Conservation (phyloP, 2,888 invertebrate genomes). For the Nomada flava region DNA sequence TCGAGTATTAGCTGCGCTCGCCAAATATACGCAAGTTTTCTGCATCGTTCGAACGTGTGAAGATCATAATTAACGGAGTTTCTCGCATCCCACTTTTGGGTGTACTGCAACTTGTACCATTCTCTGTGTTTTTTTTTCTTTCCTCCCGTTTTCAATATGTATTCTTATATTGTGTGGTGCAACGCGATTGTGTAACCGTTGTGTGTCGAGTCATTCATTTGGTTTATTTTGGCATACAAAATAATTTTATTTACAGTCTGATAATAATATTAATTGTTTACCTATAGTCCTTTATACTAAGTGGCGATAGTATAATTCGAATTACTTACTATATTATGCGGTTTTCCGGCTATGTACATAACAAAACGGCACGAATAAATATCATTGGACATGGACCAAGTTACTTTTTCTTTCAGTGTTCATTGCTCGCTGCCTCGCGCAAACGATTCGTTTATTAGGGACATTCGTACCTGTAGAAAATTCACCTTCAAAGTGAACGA, state of each 20-base stretch:
- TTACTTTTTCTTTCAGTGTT: constrained; percentile 38
- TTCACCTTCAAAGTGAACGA: background rate
- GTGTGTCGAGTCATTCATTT: constrained; percentile 75
- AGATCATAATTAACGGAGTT: constrained; percentile 28
- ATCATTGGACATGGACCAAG: constrained; percentile 65
- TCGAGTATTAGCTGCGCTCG: constrained; percentile 48
- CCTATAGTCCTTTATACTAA: constrained; percentile 74
- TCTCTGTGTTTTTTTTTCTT: background rate
- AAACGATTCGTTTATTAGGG: constrained; percentile 64
- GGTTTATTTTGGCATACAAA: constrained; percentile 84
- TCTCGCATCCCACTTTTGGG: constrained; percentile 19
- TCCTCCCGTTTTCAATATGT: background rate
- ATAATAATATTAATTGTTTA: constrained; percentile 77
- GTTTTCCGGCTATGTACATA: constrained; percentile 72
- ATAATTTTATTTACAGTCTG: constrained; percentile 83
- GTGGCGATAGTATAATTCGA: constrained; percentile 74
- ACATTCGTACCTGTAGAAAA: constrained; percentile 36
- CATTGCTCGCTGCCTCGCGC: constrained; percentile 26
- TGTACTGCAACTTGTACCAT: constrained; percentile 37
- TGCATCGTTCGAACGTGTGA: constrained; percentile 22
- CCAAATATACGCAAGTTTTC: constrained; percentile 34
- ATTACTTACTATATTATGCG: constrained; percentile 70
- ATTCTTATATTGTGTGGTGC: constrained; percentile 16
- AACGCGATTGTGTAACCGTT: constrained; percentile 45
- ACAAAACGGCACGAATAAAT: constrained; percentile 75